phyloP scores from a whole-genome alignment of 2,113 vertebrate species.

The Engraulis encrasicolus region DNA sequence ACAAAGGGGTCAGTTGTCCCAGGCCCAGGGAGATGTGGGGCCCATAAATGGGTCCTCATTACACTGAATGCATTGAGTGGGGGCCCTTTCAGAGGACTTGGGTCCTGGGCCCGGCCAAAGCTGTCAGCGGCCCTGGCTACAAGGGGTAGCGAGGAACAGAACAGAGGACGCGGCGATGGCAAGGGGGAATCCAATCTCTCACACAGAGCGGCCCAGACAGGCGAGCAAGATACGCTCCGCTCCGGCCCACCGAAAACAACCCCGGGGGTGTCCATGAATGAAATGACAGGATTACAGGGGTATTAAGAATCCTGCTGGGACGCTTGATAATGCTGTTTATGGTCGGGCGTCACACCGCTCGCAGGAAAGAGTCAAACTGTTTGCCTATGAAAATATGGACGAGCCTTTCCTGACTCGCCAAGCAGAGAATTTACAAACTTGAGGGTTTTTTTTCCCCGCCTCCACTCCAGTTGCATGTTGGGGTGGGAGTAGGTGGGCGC shows the following conservation, averaged over 20 bases:
- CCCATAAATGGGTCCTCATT: too few relatives aligned
- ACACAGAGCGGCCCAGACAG: constrained; percentile 72
- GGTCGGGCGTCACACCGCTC: constrained; percentile 51
- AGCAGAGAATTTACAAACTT: constrained; percentile 56
- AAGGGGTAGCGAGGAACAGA: constrained; percentile 27
- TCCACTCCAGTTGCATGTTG: too few relatives aligned
- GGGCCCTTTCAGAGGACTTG: too few relatives aligned
- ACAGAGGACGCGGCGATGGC: constrained; percentile 42
- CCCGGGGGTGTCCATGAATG: constrained; percentile 71
- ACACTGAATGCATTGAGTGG: too few relatives aligned
- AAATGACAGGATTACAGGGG: constrained; percentile 78
- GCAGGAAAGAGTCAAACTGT: constrained; percentile 67
- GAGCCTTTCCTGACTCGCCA: constrained; percentile 47
- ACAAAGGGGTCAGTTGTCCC: too few relatives aligned
- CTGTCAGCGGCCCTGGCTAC: too few relatives aligned
- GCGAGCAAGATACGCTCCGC: constrained; percentile 65
- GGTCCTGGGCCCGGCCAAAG: too few relatives aligned
- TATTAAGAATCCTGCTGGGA: constrained; percentile 77
- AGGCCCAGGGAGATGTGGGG: too few relatives aligned
- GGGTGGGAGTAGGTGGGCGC: background rate
- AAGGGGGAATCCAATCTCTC: constrained; percentile 74
- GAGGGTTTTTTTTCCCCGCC: constrained; percentile 14
- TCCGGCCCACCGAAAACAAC: constrained; percentile 64
- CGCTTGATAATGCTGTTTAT: constrained; percentile 74
- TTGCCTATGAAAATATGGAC: constrained; percentile 73